phyloP scores from a whole-genome alignment of 1,140 invertebrate species.

The Macrosteles quadrilineatus region DNA sequence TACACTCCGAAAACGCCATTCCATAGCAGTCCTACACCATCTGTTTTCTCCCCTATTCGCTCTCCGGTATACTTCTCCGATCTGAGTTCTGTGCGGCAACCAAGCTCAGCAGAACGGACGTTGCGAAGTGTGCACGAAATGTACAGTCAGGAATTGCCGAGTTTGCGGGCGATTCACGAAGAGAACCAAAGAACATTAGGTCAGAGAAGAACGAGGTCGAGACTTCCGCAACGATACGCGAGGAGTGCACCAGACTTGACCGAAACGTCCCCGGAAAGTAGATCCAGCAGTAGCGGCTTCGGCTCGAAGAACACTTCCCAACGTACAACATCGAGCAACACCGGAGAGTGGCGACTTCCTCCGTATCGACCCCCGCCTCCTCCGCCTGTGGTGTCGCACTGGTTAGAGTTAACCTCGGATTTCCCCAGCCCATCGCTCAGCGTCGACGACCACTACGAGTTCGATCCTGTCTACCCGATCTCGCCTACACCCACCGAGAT shows the following conservation, averaged over 20 bases:
- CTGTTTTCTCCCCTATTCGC: slow-evolving; percentile 53
- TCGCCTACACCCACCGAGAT: slow-evolving; percentile 73
- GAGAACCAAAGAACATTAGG: slow-evolving; percentile 53
- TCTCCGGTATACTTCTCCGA: slow-evolving; percentile 75
- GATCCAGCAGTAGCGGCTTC: slow-evolving; percentile 85
- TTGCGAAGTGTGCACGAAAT: slow-evolving; percentile 63
- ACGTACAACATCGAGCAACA: slow-evolving; percentile 68
- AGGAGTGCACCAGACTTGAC: slow-evolving; percentile 64
- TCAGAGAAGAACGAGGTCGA: slow-evolving; percentile 45
- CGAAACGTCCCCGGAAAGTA: slow-evolving; percentile 76
- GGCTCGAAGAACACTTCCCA: slow-evolving; percentile 90
- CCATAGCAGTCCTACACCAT: slow-evolving; percentile 64
- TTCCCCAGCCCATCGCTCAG: slow-evolving; percentile 62
- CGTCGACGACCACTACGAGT: slow-evolving; percentile 95
- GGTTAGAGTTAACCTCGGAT: slow-evolving; percentile 38
- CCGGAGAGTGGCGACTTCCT: slow-evolving; percentile 67
- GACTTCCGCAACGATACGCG: slow-evolving; percentile 62
- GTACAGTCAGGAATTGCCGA: slow-evolving; percentile 73
- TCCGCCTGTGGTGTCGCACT: slow-evolving; percentile 35
- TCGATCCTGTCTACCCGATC: slow-evolving; percentile 75
- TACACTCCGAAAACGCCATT: slow-evolving; percentile 58
- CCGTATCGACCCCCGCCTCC: slow-evolving; percentile 69
- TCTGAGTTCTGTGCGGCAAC: slow-evolving; percentile 79
- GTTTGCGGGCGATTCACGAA: slow-evolving; percentile 71
- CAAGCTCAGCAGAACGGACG: slow-evolving; percentile 76